Evolutionary conservation across 2,797 vertebrate species (phyloP).

Genomic region (Orestias chungarensis): DNA sequence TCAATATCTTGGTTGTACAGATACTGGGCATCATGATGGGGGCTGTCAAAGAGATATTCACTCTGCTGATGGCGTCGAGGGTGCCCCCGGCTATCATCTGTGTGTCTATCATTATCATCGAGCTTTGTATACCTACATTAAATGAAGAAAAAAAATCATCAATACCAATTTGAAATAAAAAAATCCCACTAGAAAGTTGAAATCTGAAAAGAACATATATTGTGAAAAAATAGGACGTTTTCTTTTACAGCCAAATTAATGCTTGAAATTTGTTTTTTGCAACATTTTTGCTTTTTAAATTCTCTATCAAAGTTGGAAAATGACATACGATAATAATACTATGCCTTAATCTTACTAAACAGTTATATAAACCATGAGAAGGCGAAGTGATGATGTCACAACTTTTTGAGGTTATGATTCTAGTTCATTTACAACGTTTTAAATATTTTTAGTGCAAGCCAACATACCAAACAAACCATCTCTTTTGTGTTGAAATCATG

Average conservation of each 20-base stretch:
- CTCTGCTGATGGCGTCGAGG: constrained; percentile 41
- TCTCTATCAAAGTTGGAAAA: background rate
- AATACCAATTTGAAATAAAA: background rate
- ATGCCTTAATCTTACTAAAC: background rate
- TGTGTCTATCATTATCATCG: constrained; percentile 56
- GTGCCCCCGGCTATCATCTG: constrained; percentile 52
- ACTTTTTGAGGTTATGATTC: too few species aligned
- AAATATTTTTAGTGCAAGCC: too few species aligned
- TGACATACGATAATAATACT: background rate
- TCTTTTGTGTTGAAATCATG: too few species aligned
- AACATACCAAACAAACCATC: too few species aligned
- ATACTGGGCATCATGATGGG: constrained; percentile 28
- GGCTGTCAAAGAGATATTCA: constrained; percentile 34
- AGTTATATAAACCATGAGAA: background rate
- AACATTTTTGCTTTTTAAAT: background rate
- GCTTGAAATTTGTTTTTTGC: too few species aligned
- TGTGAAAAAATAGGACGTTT: background rate
- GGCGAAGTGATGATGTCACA: background rate
- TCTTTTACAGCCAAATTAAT: background rate
- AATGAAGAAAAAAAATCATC: background rate
- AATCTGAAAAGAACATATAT: background rate
- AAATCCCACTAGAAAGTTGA: background rate
- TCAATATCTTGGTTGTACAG: constrained; percentile 49
- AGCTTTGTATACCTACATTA: constrained; percentile 57
- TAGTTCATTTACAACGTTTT: too few species aligned